phyloP scores from a whole-genome alignment of 2,797 vertebrate species.

The Centroberyx gerrardi region DNA sequence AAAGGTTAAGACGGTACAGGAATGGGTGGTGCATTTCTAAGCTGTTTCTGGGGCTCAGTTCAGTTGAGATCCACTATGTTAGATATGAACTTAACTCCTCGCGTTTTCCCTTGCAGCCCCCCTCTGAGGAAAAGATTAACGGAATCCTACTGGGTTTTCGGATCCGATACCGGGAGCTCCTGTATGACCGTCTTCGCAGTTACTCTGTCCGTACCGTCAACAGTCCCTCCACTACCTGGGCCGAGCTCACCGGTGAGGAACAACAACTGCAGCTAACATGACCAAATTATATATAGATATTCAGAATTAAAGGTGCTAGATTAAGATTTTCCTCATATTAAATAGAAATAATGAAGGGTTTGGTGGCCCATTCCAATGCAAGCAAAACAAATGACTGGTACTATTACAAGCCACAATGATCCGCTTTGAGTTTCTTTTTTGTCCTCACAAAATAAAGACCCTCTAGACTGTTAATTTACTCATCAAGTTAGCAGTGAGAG shows the following conservation, averaged over 20 bases:
- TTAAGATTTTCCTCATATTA: background rate
- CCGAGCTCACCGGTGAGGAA: constrained; percentile 91
- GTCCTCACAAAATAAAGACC: background rate
- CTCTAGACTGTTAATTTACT: background rate
- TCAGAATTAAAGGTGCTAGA: background rate
- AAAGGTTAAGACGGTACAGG: background rate
- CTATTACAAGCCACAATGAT: background rate
- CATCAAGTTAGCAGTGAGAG: background rate
- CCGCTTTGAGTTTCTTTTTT: background rate
- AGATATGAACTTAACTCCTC: constrained; percentile 1
- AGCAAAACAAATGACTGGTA: background rate
- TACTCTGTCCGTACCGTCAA: constrained; percentile 85
- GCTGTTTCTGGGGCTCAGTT: background rate
- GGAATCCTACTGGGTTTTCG: constrained; percentile 96
- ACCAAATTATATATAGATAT: background rate
- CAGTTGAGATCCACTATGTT: constrained; percentile 6
- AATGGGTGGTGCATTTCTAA: background rate
- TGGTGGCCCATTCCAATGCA: background rate
- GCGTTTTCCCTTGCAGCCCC: constrained; percentile 81
- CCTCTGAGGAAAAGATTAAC: constrained; percentile 94
- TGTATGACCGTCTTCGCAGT: constrained; percentile 88
- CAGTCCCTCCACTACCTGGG: constrained; percentile 87
- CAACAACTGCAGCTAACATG: background rate
- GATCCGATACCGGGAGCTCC: constrained; percentile 93
- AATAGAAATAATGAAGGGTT: background rate